These are phyloP conservation scores for Thunnus thynnus DNA, from an alignment of 2,113 vertebrate species.

Conservation along the genomic window DNA sequence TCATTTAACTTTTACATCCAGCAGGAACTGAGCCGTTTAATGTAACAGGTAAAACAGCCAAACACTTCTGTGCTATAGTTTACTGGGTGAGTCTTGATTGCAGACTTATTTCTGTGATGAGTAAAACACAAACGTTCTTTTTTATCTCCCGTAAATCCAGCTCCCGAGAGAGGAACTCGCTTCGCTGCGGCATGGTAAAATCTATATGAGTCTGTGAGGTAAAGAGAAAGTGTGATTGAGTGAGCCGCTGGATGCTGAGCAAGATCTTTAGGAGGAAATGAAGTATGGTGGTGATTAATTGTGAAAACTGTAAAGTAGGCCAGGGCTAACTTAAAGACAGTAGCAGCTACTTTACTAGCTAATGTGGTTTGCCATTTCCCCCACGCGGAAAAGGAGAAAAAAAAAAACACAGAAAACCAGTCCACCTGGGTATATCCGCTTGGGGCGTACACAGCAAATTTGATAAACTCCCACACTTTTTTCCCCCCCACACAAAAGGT, in stretches of 20 bases:
- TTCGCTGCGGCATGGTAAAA: slow-evolving; percentile 5
- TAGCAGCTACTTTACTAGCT: neutral
- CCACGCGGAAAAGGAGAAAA: neutral
- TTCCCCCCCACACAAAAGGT: neutral
- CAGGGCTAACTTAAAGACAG: slow-evolving; percentile 23
- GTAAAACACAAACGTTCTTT: slow-evolving; percentile 19
- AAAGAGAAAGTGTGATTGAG: neutral
- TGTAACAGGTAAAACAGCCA: neutral
- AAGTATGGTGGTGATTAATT: slow-evolving; percentile 7
- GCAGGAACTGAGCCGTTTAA: neutral
- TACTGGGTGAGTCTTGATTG: slow-evolving; percentile 24
- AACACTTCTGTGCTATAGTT: slow-evolving; percentile 2
- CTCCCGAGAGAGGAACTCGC: neutral
- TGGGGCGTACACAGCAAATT: neutral
- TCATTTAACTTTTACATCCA: neutral
- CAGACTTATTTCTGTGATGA: slow-evolving; percentile 11
- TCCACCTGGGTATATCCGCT: neutral
- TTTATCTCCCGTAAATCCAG: neutral
- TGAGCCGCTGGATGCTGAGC: neutral
- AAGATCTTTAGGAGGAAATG: slow-evolving; percentile 33
- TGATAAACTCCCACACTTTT: neutral
- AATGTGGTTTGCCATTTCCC: slow-evolving; percentile 30
- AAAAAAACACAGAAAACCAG: neutral
- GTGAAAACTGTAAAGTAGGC: slow-evolving; percentile 16
- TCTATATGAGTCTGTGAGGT: slow-evolving; percentile 1